Conservation (phyloP, 2,888 invertebrate genomes). For the Norana najaformis region DNA sequence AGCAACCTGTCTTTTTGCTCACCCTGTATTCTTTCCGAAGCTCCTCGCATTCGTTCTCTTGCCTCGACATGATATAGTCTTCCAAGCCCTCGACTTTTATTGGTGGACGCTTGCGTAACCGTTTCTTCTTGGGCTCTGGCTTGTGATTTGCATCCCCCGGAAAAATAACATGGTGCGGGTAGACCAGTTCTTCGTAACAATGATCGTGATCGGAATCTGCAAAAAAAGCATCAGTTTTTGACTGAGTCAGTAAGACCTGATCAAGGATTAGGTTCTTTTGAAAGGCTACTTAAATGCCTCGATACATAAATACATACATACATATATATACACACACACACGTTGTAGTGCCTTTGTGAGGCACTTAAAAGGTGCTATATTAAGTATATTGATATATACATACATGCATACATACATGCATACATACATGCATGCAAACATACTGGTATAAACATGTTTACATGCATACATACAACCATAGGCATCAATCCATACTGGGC, state of each 20-base stretch:
- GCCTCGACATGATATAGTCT: slow-evolving; percentile 39
- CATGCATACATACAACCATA: no score
- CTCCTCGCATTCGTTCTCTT: slow-evolving; percentile 39
- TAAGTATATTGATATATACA: no score
- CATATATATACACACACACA: no score
- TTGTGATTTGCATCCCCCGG: slow-evolving; percentile 17
- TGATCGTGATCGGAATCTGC: neutral
- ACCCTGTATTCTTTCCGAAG: slow-evolving; percentile 46
- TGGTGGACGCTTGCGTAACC: slow-evolving; percentile 31
- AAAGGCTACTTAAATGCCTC: neutral
- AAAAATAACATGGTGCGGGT: neutral
- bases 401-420: no score
- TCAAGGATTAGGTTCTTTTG: neutral
- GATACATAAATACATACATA: no score
- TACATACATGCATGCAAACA: no score
- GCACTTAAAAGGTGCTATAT: no score
- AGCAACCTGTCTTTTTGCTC: neutral
- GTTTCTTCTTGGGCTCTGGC: neutral
- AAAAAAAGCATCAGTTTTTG: neutral
- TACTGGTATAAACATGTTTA: no score
- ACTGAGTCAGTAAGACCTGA: neutral
- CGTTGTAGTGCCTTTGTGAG: no score
- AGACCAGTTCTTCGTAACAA: neutral
- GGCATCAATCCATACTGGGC: no score
- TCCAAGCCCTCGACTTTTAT: slow-evolving; percentile 43